These are phyloP conservation scores for Agonopterix heracliana DNA, from an alignment of 2,888 invertebrate species.

Conservation along the genomic window DNA sequence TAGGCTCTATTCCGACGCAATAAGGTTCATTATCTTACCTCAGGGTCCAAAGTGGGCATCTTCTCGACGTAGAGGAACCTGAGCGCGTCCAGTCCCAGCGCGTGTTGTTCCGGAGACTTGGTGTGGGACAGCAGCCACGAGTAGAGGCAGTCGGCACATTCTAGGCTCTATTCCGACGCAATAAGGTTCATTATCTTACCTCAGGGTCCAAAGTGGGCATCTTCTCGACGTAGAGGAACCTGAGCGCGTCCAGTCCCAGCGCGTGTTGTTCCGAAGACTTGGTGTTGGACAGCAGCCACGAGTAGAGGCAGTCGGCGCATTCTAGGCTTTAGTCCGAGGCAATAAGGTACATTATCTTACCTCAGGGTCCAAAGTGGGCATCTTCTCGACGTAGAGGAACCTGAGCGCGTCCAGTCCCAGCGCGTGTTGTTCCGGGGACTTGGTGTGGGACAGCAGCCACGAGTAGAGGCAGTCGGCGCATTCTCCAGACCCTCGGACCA, in stretches of 20 bases:
- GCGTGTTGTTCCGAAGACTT: slow-evolving; percentile 95
- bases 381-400: slow-evolving; percentile 90
- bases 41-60: slow-evolving; percentile 90
- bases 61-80: slow-evolving; percentile 92
- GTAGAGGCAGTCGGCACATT: slow-evolving; percentile 93
- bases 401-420: slow-evolving; percentile 90
- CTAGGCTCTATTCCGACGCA: too few species aligned
- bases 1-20: too few species aligned
- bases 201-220: slow-evolving; percentile 92
- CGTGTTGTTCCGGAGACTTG: slow-evolving; percentile 94
- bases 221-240: slow-evolving; percentile 92
- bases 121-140: too few species aligned
- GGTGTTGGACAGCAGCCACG: slow-evolving; percentile 94
- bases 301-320: slow-evolving; percentile 94
- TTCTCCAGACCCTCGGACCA: slow-evolving; percentile 82
- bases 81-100: slow-evolving; percentile 89
- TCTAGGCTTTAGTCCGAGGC: slow-evolving; percentile 45
- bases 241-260: slow-evolving; percentile 88
- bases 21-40: slow-evolving; percentile 62
- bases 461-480: slow-evolving; percentile 95
- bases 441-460: slow-evolving; percentile 94
- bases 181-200: slow-evolving; percentile 31
- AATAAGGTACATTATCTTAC: slow-evolving; percentile 27
- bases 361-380: slow-evolving; percentile 92
- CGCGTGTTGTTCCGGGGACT: slow-evolving; percentile 94